Base-by-base conservation (phyloP, 2,113 vertebrate species). In the Pogonocichla stellata region DNA sequence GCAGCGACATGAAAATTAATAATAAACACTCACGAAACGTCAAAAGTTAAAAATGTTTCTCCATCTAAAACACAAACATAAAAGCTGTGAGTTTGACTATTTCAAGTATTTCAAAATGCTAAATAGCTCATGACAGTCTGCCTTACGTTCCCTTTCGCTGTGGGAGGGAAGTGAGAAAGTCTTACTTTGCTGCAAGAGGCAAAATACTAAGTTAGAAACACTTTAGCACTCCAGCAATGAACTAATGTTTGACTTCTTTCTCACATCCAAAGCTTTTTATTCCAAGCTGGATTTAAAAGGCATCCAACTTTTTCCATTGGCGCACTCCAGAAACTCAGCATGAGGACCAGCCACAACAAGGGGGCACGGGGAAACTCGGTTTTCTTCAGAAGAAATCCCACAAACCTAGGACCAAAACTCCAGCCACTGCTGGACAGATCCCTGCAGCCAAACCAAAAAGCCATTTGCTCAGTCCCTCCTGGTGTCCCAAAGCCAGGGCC, bases 191-290 rank as follows among this genome's bases (percentile, higher is more conserved):
- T 84, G 86, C 94, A 92, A 95, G 96, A 95, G 64, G 91, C 86
- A 91, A 95, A 94, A 92, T 82, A 86, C 8, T 90, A 93, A 97
- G 84, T 95, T 96, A 94, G 95, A 94, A 97, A 97, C 93, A 90
- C 85, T 94, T 94, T 61, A 90, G 94, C 84, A 47, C 89, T 91
- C 94, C 26, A 38, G 93, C 65, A 77, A 67, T 79, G 92, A 95
- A 93, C 92, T 91, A 60, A 92, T 79, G 77, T 89, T 94, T 92
- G 83, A 89, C 95, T 94, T 72, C 31, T 85, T 92, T 81, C 93
- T 93, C 72, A 83, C 74, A 69, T 25, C 89, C 83, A 92, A 86
- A 89, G 73, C 45, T 87, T 89, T 79, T 91, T 82, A 79, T 91
- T 90, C 84, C 38, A 72, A 95, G 81, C 66, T 67, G 65, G 20